Conservation (phyloP, 2,113 vertebrate species). For the Pipa parva region DNA sequence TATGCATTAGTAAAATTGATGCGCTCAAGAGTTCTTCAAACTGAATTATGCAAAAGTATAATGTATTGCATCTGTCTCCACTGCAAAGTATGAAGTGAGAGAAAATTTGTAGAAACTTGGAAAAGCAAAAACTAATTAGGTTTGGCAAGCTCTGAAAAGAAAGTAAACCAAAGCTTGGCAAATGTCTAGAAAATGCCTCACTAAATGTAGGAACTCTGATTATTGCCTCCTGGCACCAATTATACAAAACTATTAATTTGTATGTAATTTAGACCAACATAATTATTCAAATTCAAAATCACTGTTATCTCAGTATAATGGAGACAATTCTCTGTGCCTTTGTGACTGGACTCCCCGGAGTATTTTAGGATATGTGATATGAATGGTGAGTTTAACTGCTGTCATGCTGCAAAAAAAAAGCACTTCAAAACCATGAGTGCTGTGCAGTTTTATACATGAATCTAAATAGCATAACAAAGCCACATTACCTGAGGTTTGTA, state of each 20-base stretch:
- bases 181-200: slow-evolving; percentile 37
- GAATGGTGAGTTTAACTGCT: slow-evolving; percentile 17
- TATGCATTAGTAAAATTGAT: slow-evolving; percentile 61
- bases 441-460: no score
- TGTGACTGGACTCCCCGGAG: slow-evolving; percentile 34
- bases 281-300: slow-evolving; percentile 47
- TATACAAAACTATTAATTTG: slow-evolving; percentile 49
- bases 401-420: no score
- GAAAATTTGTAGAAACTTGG: slow-evolving; percentile 47
- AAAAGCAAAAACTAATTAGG: slow-evolving; percentile 47
- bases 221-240: slow-evolving; percentile 43
- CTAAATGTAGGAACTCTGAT: slow-evolving; percentile 44
- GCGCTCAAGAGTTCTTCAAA: slow-evolving; percentile 56
- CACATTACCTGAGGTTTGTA: no score
- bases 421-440: no score
- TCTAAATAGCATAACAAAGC: no score
- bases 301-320: slow-evolving; percentile 46
- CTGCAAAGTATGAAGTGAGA: slow-evolving; percentile 35
- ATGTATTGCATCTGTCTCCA: slow-evolving; percentile 44
- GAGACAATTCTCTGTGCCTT: slow-evolving; percentile 46
- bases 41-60: slow-evolving; percentile 52
- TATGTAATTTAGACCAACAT: slow-evolving; percentile 48
- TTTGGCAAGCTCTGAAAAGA: slow-evolving; percentile 40
- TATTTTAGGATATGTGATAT: slow-evolving; percentile 34
- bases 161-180: slow-evolving; percentile 8